Evolutionary conservation across 2,113 vertebrate species (phyloP).

Genomic region (Lycocorax pyrrhopterus): DNA sequence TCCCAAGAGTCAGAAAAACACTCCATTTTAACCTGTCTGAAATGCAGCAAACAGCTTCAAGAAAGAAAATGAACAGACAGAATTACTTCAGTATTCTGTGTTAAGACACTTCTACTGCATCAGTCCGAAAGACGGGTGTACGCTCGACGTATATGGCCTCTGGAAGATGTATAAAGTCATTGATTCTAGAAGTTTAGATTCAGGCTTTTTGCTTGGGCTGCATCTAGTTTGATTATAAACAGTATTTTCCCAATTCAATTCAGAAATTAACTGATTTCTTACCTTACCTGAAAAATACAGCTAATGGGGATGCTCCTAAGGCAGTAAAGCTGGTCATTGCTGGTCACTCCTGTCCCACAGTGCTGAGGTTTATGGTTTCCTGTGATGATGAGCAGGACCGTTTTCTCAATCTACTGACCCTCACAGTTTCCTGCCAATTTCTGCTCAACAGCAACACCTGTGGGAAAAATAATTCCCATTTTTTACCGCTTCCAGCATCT

Average conservation of each 20-base stretch:
- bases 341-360: not conserved
- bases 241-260: not conserved
- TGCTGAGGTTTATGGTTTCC: not conserved
- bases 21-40: conserved; percentile 35
- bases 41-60: conserved; percentile 28
- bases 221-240: not conserved
- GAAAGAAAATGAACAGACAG: not conserved
- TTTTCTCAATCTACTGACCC: not conserved
- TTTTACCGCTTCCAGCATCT: not conserved
- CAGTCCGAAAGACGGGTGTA: fast-evolving
- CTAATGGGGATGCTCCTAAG: not conserved
- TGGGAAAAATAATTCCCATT: not conserved
- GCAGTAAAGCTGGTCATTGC: fast-evolving
- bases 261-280: not conserved
- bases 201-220: not conserved
- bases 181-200: not conserved
- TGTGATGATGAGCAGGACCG: not conserved
- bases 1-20: conserved; percentile 35
- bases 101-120: not conserved
- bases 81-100: not conserved
- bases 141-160: not conserved
- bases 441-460: not conserved
- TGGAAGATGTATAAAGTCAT: not conserved
- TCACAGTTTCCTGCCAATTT: not conserved
- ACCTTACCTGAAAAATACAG: not conserved